Percentiles rank a stretch among this genome's conserved stretches.
phyloP scores from a whole-genome alignment of 2,888 invertebrate genomes.

The Hypena proboscidalis region DNA sequence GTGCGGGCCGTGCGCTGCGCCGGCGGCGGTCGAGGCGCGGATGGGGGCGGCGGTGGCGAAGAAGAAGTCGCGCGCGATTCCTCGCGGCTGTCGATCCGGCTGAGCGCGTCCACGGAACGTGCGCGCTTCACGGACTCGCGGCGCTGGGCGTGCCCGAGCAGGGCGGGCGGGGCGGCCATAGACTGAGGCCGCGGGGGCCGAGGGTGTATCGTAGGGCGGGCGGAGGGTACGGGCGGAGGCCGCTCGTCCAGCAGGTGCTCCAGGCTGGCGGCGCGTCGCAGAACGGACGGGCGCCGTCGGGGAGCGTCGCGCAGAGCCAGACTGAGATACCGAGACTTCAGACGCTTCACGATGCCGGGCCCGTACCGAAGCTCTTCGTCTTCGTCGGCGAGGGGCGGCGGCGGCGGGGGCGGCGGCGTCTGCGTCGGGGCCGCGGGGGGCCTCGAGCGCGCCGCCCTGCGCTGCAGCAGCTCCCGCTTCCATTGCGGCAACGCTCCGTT shows the following conservation, averaged over 20 bases:
- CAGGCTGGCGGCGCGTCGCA: slow-evolving; percentile 93
- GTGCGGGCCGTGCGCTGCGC: slow-evolving; percentile 79
- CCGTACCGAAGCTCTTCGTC: slow-evolving; percentile 94
- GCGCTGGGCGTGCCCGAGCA: slow-evolving; percentile 64
- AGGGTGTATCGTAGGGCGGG: slow-evolving; percentile 43
- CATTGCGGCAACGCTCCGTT: slow-evolving; percentile 89
- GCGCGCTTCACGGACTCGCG: slow-evolving; percentile 91
- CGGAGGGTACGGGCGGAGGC: slow-evolving; percentile 60
- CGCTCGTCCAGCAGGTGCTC: slow-evolving; percentile 92
- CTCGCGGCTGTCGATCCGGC: slow-evolving; percentile 86
- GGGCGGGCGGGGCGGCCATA: slow-evolving; percentile 54
- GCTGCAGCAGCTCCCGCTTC: slow-evolving; percentile 93
- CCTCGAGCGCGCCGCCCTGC: slow-evolving; percentile 84
- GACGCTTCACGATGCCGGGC: slow-evolving; percentile 95
- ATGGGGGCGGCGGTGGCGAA: slow-evolving; percentile 73
- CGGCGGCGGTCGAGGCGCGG: slow-evolving; percentile 69
- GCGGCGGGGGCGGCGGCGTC: slow-evolving; percentile 60
- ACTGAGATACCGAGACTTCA: slow-evolving; percentile 94
- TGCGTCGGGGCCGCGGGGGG: slow-evolving; percentile 52
- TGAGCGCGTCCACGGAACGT: slow-evolving; percentile 93
- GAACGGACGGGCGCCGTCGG: slow-evolving; percentile 88
- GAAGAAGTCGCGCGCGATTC: slow-evolving; percentile 87
- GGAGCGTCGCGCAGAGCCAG: slow-evolving; percentile 92
- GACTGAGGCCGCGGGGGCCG: slow-evolving; percentile 63
- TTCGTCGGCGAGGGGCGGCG: slow-evolving; percentile 62